Evolutionary conservation across 2,113 vertebrate genomes (phyloP).

Genomic region (Macrotis lagotis): DNA sequence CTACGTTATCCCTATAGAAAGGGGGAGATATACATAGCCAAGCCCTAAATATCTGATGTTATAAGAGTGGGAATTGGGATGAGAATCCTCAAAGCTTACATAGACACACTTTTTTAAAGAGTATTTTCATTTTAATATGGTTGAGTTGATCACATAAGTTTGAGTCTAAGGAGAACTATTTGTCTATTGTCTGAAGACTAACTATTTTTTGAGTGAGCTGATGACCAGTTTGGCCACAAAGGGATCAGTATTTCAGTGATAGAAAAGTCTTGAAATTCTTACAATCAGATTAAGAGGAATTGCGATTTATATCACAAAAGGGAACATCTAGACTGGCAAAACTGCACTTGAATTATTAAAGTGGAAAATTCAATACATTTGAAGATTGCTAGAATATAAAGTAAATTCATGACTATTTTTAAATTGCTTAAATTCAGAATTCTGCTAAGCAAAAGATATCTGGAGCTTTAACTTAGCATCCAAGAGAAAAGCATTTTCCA

Average conservation of each 20-base stretch:
- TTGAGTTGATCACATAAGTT: neutral
- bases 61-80: neutral
- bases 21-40: neutral
- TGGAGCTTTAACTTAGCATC: neutral
- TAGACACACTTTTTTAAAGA: neutral
- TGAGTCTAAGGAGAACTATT: neutral
- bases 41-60: neutral
- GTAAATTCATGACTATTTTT: neutral
- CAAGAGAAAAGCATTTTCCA: slow-evolving; percentile 10
- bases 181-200: neutral
- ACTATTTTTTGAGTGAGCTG: neutral
- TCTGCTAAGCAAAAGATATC: slow-evolving; percentile 12
- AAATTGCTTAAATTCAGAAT: slow-evolving; percentile 27
- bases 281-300: neutral
- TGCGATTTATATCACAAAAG: neutral
- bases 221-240: neutral
- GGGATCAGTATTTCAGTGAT: neutral
- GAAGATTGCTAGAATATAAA: neutral
- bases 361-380: neutral
- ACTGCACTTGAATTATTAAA: neutral
- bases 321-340: neutral
- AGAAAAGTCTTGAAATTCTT: neutral
- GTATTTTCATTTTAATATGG: neutral
- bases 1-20: no score
- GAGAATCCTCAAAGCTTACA: neutral